Evolutionary conservation across 1,140 invertebrate species (phyloP).

Genomic region (Drosophila simulans): DNA sequence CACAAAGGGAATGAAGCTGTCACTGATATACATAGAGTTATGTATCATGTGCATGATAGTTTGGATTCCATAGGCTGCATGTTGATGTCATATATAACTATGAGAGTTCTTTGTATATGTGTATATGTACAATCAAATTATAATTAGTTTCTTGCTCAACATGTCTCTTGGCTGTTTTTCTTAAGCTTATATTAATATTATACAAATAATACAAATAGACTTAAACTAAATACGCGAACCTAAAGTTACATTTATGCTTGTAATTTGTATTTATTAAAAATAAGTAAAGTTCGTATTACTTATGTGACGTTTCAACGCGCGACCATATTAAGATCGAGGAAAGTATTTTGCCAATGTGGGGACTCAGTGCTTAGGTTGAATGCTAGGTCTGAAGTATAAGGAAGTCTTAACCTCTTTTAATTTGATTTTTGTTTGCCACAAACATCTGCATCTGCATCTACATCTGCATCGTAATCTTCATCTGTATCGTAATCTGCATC

Average conservation of each 20-base stretch:
- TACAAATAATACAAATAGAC: slow-evolving; percentile 83
- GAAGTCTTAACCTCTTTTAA: slow-evolving; percentile 45
- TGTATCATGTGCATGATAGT: slow-evolving; percentile 46
- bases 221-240: slow-evolving; percentile 58
- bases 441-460: neutral
- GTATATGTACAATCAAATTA: slow-evolving; percentile 68
- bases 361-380: slow-evolving; percentile 34
- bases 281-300: slow-evolving; percentile 59
- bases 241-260: slow-evolving; percentile 62
- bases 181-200: slow-evolving; percentile 61
- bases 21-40: slow-evolving; percentile 52
- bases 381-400: slow-evolving; percentile 32
- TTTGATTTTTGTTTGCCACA: slow-evolving; percentile 27
- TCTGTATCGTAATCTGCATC: neutral
- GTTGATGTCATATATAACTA: slow-evolving; percentile 56
- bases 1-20: slow-evolving; percentile 59
- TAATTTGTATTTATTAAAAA: slow-evolving; percentile 59
- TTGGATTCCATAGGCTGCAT: slow-evolving; percentile 52
- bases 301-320: slow-evolving; percentile 37
- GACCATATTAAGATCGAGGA: slow-evolving; percentile 27
- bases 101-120: slow-evolving; percentile 48
- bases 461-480: neutral
- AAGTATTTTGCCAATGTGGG: slow-evolving; percentile 20
- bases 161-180: slow-evolving; percentile 38
- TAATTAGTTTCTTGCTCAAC: slow-evolving; percentile 32